Base-by-base conservation (phyloP, 2,888 invertebrate genomes). In the Rhagonycha fulva region DNA sequence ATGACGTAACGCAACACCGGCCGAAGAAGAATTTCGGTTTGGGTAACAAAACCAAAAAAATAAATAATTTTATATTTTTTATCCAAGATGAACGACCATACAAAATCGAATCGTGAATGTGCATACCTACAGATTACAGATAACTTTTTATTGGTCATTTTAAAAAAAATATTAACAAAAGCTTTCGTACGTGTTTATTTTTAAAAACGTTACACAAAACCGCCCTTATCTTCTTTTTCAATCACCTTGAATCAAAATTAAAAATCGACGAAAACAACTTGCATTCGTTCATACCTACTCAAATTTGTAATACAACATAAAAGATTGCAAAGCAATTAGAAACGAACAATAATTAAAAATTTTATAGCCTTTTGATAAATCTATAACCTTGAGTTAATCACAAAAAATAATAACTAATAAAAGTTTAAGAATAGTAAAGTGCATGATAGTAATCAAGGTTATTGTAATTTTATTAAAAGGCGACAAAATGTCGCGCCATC, bases 331-430 rank as follows among this genome's bases (percentile, higher is more conserved):
- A 66, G 24, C 23, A 66, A 66, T 66, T 66, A 66, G 26, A 12
- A 24, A 66, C 26, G 63, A 14, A 66, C 24, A 66, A 47, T 47
- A 24, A 66, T 66, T 66, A 66, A 66, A 66, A 66, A 12, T 66
- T 63, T 66, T 24, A 66, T 66, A 26, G 63, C 12, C 63, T 66
- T 66, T 66, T 66, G 63, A 66, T 66, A 66, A 66, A 66, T 66
- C 26, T 66, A n/a, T 66, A 66, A 66, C 63, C 63, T 66, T 66
- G 63, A 66, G 23, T n/a, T 66, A 66, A 66, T 66, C 63, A 66
- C n/a, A 66, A 23, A 26, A 66, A 66, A 66, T 66, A 66, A 66
- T 66, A 66, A 66, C 24, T 24, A 66, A 24, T 66, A 66, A 66
- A 24, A 66, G 63, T 26, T 24, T 66, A 66, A 66, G 26, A 66